Evolutionary conservation across 2,797 vertebrate species (phyloP), one percentile per base, ranked within the genome.

Genomic region (Parauchenoglanis ngamensis): DNA sequence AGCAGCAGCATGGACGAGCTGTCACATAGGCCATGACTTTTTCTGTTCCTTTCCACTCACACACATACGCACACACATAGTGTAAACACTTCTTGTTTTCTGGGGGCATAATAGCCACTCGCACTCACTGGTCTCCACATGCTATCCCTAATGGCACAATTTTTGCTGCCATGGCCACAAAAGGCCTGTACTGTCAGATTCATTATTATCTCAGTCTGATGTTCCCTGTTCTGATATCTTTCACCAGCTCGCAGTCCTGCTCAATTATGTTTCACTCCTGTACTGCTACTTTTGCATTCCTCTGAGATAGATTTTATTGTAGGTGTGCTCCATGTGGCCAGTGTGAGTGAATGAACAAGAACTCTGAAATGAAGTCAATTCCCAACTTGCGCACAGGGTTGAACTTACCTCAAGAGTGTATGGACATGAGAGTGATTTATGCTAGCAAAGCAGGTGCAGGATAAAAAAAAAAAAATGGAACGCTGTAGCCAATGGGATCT

Each of bases 321-420:
- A 93, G 95, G 94, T 94, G 77, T 72, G 63, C 95, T 95, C 95
- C 94, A 89, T 95, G 95, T 93, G 96, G 94, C 93, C 93, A 90
- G 49, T 87, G 49, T 11, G 86, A 92, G 93, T 95, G 91, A 91
- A 92, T 90, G 86, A 91, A 85, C 91, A 88, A 84, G 89, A 12
- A 85, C 84, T 88, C 85, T n/a, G 83, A 90, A 91, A 92, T 93
- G 67, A 91, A 89, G 89, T 89, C 63, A 59, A 87, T 86, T 90
- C 86, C 23, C 3, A 25, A 65, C 7, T 79, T 28, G 87, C 78
- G n/a, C 40, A 0, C 1, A 19, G 67, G 83, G 52, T 68, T 88
- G 78, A 87, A 89, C 63, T 70, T 89, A 61, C 49, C 89, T 86
- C n/a, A 79, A 61, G 67, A 73, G 40, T 25, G 25, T 35, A 80